Evolutionary conservation across 1,140 invertebrate species (phyloP).

Genomic region (Dinoponera quadriceps): DNA sequence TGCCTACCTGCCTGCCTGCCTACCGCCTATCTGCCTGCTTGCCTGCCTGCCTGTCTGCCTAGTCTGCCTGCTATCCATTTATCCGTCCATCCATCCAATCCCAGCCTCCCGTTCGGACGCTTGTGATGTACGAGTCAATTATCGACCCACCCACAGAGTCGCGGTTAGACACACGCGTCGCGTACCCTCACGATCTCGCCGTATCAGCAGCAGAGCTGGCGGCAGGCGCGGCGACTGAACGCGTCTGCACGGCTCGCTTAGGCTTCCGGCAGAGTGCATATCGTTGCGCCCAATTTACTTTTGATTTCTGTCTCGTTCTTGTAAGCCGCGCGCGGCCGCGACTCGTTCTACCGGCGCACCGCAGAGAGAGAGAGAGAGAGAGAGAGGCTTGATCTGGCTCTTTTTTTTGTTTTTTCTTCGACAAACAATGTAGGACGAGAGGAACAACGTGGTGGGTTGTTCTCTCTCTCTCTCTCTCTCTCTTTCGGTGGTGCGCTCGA

Average conservation of each 20-base stretch:
- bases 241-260: neutral
- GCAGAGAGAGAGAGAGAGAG: neutral
- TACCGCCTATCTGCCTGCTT: too few species aligned
- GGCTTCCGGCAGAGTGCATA: constrained; percentile 74
- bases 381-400: too few species aligned
- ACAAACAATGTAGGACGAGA: too few species aligned
- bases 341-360: constrained; percentile 43
- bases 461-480: too few species aligned
- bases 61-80: too few species aligned
- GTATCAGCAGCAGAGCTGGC: neutral
- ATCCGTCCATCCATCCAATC: constrained; percentile 39
- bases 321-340: constrained; percentile 54
- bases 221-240: too few species aligned
- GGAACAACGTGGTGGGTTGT: too few species aligned
- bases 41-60: too few species aligned
- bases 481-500: neutral
- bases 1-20: too few species aligned
- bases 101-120: neutral
- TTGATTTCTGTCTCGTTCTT: constrained; percentile 69
- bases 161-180: constrained; percentile 2
- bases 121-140: constrained; percentile 48
- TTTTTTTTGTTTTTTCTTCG: too few species aligned
- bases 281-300: constrained; percentile 72
- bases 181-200: constrained; percentile 14
- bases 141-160: constrained; percentile 11